These are phyloP conservation scores for Drosophila funebris DNA, from an alignment of 1,140 invertebrate genomes.

Conservation along the genomic window DNA sequence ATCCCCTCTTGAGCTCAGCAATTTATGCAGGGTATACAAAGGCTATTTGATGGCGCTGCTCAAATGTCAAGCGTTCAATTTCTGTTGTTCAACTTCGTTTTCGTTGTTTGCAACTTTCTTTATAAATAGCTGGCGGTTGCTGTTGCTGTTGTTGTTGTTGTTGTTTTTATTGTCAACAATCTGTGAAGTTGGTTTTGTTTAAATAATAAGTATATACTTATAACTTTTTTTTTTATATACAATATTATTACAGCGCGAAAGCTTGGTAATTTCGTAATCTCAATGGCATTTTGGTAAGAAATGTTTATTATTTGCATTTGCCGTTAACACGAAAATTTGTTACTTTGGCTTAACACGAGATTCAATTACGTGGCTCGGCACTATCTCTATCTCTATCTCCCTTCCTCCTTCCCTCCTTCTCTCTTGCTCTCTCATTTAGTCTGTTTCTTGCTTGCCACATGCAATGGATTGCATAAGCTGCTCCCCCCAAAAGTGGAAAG, in stretches of 20 bases:
- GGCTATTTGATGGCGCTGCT: constrained; percentile 3
- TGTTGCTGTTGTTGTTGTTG: not conserved
- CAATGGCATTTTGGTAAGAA: constrained; percentile 13
- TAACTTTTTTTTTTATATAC: constrained; percentile 28
- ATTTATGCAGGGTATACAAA: constrained; percentile 12
- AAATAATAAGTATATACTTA: constrained; percentile 37
- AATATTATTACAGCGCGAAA: constrained; percentile 22
- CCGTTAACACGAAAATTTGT: constrained; percentile 53
- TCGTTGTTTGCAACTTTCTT: constrained; percentile 29
- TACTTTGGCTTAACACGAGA: constrained; percentile 32
- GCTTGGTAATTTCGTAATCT: constrained; percentile 25
- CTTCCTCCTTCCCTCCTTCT: not conserved
- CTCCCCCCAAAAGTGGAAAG: constrained; percentile 1
- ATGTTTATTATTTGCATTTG: constrained; percentile 50
- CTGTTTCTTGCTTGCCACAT: constrained; percentile 5
- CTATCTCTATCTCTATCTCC: not conserved
- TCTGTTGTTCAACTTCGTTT: constrained; percentile 16
- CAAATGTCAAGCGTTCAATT: constrained; percentile 56
- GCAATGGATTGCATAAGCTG: constrained; percentile 37
- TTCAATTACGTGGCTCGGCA: constrained; percentile 37
- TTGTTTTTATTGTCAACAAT: constrained; percentile 12
- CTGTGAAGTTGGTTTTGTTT: constrained; percentile 30
- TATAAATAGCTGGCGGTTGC: constrained; percentile 31
- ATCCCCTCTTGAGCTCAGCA: not conserved
- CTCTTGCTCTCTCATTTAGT: not conserved